Evolutionary conservation across 2,797 vertebrate species (phyloP).

Genomic region (Knipowitschia caucasica): DNA sequence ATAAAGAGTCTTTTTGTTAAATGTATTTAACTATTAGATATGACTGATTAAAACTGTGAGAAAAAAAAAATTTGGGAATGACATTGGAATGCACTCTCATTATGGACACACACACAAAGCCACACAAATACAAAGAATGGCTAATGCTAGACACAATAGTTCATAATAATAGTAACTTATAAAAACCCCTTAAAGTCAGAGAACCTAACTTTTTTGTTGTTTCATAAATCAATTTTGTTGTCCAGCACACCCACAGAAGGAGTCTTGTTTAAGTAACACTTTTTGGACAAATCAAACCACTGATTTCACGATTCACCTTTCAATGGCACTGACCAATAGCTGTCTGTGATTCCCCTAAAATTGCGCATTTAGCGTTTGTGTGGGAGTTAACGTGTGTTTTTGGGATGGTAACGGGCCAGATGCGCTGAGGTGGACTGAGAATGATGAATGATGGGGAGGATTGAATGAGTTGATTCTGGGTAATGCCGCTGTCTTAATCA

Average conservation of each 20-base stretch:
- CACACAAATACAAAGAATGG: not conserved
- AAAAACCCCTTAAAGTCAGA: too few relatives aligned
- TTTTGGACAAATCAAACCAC: too few relatives aligned
- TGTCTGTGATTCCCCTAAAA: too few relatives aligned
- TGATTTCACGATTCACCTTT: too few relatives aligned
- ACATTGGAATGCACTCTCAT: not conserved
- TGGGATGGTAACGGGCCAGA: conserved; percentile 61
- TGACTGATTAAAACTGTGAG: not conserved
- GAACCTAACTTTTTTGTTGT: too few relatives aligned
- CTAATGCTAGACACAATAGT: conserved; percentile 1
- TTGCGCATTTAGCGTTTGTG: conserved; percentile 16
- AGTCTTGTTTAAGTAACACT: too few relatives aligned
- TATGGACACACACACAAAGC: conserved; percentile 6
- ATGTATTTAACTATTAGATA: too few relatives aligned
- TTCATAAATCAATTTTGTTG: too few relatives aligned
- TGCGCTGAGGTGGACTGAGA: conserved; percentile 43
- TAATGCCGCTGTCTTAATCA: conserved; percentile 49
- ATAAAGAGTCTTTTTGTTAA: too few relatives aligned
- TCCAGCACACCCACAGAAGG: too few relatives aligned
- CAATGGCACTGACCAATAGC: too few relatives aligned
- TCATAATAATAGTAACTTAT: too few relatives aligned
- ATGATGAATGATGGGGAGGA: conserved; percentile 48
- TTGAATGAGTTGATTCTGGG: conserved; percentile 57
- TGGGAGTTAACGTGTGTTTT: conserved; percentile 39
- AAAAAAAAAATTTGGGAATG: not conserved